These are phyloP conservation scores for Tenthredo distinguenda DNA, from an alignment of 2,888 invertebrate species.

Conservation along the genomic window DNA sequence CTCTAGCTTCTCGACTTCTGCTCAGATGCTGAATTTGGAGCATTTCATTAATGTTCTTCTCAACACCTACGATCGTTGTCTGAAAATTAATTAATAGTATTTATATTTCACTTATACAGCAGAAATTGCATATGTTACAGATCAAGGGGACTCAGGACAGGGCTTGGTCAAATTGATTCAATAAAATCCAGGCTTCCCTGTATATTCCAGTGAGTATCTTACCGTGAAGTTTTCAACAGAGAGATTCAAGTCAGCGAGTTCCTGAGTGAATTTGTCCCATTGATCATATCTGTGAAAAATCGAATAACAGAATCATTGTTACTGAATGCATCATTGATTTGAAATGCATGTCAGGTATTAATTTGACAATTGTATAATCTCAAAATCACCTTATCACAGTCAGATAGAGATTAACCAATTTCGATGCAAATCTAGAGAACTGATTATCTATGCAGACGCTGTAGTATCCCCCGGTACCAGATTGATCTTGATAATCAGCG, in stretches of 20 bases:
- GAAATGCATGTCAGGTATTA: neutral
- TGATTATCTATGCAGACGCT: slow-evolving; percentile 96
- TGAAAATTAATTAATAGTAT: slow-evolving; percentile 76
- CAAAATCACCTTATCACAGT: slow-evolving; percentile 86
- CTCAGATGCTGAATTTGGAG: slow-evolving; percentile 91
- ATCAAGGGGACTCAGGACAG: neutral
- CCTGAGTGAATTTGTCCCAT: slow-evolving; percentile 95
- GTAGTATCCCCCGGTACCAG: slow-evolving; percentile 91
- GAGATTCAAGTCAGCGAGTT: slow-evolving; percentile 91
- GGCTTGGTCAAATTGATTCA: neutral
- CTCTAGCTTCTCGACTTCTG: slow-evolving; percentile 89
- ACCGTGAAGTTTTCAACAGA: slow-evolving; percentile 96
- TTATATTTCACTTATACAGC: slow-evolving; percentile 12
- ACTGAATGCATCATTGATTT: neutral
- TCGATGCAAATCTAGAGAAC: slow-evolving; percentile 93
- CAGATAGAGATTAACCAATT: slow-evolving; percentile 93
- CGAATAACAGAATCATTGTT: neutral
- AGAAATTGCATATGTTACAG: neutral
- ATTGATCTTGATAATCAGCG: slow-evolving; percentile 92
- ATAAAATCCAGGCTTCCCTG: neutral
- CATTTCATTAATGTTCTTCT: slow-evolving; percentile 92
- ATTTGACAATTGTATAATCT: neutral
- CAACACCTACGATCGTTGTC: slow-evolving; percentile 88
- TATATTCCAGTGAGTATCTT: slow-evolving; percentile 73
- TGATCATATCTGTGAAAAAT: slow-evolving; percentile 86